Base-by-base conservation (phyloP, 2,797 vertebrate genomes). In the Cichlasoma orientale region DNA sequence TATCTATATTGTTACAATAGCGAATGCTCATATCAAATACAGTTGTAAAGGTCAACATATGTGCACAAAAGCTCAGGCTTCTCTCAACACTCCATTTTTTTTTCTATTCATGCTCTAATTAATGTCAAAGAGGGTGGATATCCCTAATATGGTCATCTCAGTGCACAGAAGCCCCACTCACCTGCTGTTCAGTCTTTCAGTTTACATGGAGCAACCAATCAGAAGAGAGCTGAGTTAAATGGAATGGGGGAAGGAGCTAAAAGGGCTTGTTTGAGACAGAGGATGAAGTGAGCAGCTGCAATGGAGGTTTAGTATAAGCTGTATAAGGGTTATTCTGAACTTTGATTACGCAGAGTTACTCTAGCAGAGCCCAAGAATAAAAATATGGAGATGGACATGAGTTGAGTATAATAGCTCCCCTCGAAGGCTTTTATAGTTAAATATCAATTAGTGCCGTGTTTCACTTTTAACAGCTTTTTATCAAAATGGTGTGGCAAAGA, bases 401-500 rank as follows among this genome's bases (percentile, higher is more conserved):
- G 61, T 29, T 14, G 18, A 41, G 11, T 2, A 16, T 68, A 50
- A 52, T 19, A 50, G 63, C 3, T 29, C 18, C 10, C 47, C 44
- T 68, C 6, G 44, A 68, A 53, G 12, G 38, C 29, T 38, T 82
- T 78, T 66, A 58, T 59, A 57, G 14, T 74, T 47, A 82, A 77
- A 72, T 61, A 19, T 50, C 25, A 66, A 29, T 10, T n/a, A 76
- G 55, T 69, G 27, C 41, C 52, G 5, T 4, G 2, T 36, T 59
- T 44, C 6, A 36, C 3, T 33, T 70, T 1, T 13, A 29, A 14
- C 14, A 27, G 33, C 19, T 53, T 63, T 41, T 38, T 38, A 44
- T 41, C 3, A 21, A 8, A 78, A 38, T 3, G 16, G 9, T n/a
- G 52, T 19, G 23, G 3, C 13, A 29, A 68, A 38, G 68, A 38